Percentiles rank a stretch among this genome's conserved stretches.
These are phyloP conservation scores for Fopius arisanus DNA, from an alignment of 1,140 invertebrate species.

Conservation along the genomic window DNA sequence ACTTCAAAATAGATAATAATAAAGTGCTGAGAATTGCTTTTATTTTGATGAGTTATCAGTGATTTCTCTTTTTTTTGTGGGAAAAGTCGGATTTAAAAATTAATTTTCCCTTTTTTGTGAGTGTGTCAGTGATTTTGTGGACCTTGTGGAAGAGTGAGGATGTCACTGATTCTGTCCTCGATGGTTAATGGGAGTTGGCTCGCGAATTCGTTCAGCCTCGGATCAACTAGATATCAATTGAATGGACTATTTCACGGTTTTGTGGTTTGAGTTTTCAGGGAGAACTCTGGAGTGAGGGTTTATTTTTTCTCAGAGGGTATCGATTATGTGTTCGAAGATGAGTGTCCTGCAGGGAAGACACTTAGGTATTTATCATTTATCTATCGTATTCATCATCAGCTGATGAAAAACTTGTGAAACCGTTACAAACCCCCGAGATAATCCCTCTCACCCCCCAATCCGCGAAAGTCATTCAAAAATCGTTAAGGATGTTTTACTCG, in stretches of 20 bases:
- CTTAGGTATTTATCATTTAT: constrained; percentile 51
- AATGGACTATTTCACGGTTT: background rate
- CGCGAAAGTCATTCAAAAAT: no score
- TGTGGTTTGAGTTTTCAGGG: background rate
- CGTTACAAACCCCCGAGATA: no score
- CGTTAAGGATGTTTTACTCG: no score
- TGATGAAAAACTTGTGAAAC: no score
- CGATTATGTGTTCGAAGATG: constrained; percentile 62
- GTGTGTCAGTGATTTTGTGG: constrained; percentile 8
- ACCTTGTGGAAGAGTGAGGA: constrained; percentile 17
- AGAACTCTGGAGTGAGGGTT: background rate
- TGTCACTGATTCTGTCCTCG: constrained; percentile 24
- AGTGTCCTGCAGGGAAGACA: constrained; percentile 63
- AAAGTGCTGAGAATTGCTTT: no score
- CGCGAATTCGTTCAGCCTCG: constrained; percentile 26
- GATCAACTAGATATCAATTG: constrained; percentile 29
- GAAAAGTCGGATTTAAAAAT: background rate
- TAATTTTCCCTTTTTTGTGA: background rate
- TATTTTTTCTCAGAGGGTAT: background rate
- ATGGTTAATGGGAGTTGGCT: constrained; percentile 30
- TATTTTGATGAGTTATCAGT: background rate
- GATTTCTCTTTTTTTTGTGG: background rate
- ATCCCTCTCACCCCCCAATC: no score
- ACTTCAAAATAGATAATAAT: no score
- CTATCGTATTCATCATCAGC: no score